These are phyloP conservation scores for Miltochrista miniata DNA, from an alignment of 2,888 invertebrate species.

Conservation along the genomic window DNA sequence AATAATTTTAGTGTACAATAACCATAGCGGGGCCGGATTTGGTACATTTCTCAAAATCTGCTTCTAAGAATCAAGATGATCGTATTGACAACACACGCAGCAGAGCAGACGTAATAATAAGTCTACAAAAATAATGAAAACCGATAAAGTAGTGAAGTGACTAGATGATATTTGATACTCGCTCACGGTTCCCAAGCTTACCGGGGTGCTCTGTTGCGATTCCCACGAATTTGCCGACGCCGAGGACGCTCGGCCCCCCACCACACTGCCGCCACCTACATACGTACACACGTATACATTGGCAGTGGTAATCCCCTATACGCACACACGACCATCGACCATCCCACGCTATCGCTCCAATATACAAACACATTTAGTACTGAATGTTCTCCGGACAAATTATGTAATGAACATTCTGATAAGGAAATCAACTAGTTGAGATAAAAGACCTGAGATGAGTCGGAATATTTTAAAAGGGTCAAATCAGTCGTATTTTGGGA, in stretches of 20 bases:
- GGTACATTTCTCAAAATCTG: slow-evolving; percentile 75
- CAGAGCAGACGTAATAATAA: slow-evolving; percentile 78
- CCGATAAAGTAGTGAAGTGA: slow-evolving; percentile 73
- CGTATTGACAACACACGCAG: slow-evolving; percentile 80
- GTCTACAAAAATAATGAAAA: slow-evolving; percentile 79
- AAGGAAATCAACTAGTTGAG: background rate
- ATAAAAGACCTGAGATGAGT: too few relatives aligned
- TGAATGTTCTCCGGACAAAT: background rate
- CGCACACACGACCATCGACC: slow-evolving; percentile 26
- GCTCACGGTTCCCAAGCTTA: slow-evolving; percentile 74
- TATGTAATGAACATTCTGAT: background rate
- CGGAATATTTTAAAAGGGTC: too few relatives aligned
- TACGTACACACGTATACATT: slow-evolving; percentile 75
- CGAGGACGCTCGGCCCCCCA: slow-evolving; percentile 68
- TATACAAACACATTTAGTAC: slow-evolving; percentile 7
- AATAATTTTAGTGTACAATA: background rate
- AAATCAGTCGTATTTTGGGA: too few relatives aligned
- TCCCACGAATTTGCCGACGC: slow-evolving; percentile 72
- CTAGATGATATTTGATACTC: slow-evolving; percentile 62
- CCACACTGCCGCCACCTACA: slow-evolving; percentile 79
- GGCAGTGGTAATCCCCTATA: slow-evolving; percentile 45
- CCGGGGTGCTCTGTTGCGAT: slow-evolving; percentile 73
- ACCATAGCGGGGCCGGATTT: slow-evolving; percentile 28
- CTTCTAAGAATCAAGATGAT: slow-evolving; percentile 74
- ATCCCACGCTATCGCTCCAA: slow-evolving; percentile 12